Evolutionary conservation across 2,797 vertebrate genomes (phyloP), one percentile per base, ranked within the genome.

Genomic region (Aulostomus chinensis): DNA sequence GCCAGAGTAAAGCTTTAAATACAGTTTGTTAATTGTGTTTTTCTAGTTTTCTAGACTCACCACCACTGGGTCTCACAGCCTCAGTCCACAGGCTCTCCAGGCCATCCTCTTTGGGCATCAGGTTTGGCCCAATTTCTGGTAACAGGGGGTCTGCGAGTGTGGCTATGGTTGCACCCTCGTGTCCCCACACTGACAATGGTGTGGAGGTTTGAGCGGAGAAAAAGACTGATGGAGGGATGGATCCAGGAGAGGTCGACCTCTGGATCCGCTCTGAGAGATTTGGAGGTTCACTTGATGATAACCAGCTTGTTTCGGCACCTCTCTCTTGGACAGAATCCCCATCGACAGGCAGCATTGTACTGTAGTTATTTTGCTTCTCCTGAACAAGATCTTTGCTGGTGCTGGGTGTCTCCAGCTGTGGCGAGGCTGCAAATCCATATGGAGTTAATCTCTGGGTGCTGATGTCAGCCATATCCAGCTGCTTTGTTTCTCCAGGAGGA

Each of bases 41-140:
- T n/a, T n/a, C n/a, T n/a, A n/a, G 6, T 14, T 26, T 11, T 43
- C 5, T 10, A 5, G 6, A 42, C 78, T 76, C 30, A 91, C 91
- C 88, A 67, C 68, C 82, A n/a, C 61, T 45, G n/a, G 79, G 75
- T 46, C 76, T 84, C 0, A 58, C 55, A 0, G 88, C 68, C 47
- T 90, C 91, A 0, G 87, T 86, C 89, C 88, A 89, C 38, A 86
- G 46, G 37, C 80, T 75, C 8, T 87, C 84, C 4, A 68, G 76
- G 57, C 52, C 74, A 9, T 76, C 85, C 32, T 80, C 81, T 64
- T 32, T 86, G 22, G 62, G 81, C 73, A 73, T 83, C 53, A 68
- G 61, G 53, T 69, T 73, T 25, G 73, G 78, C 46, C 74, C 79
- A 0, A 86, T 68, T 18, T 84, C 78, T 28, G 79, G 76, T 31